A percentile compares a stretch with the other conserved stretches of the same genome.
These are phyloP conservation scores for Drosophila funebris DNA, from an alignment of 1,140 invertebrate species.

Conservation along the genomic window DNA sequence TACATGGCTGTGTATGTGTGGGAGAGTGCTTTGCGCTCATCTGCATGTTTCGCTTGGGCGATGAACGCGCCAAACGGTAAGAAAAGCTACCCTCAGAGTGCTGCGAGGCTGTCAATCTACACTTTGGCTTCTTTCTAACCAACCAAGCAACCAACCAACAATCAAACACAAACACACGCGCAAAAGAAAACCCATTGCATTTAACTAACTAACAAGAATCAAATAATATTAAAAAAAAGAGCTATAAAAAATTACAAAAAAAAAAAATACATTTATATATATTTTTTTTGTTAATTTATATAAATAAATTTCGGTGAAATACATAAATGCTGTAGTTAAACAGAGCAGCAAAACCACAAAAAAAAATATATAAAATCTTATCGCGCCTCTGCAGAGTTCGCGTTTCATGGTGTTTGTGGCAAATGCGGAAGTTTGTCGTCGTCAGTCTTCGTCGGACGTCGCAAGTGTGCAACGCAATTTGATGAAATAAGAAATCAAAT, in stretches of 20 bases:
- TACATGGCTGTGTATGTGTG: not conserved
- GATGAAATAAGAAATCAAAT: slow-evolving; percentile 19
- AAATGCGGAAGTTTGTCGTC: slow-evolving; percentile 48
- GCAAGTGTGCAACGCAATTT: slow-evolving; percentile 47
- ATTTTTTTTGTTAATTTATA: slow-evolving; percentile 6
- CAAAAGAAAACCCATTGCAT: no score
- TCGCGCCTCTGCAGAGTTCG: slow-evolving; percentile 36
- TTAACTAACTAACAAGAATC: slow-evolving; percentile 4
- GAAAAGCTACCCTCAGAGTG: slow-evolving; percentile 82
- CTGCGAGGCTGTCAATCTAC: slow-evolving; percentile 78
- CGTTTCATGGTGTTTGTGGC: slow-evolving; percentile 37
- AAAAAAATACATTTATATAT: slow-evolving; percentile 7
- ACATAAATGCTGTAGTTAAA: not conserved
- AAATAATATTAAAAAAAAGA: not conserved
- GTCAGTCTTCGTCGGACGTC: slow-evolving; percentile 44
- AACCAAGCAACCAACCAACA: slow-evolving; percentile 62
- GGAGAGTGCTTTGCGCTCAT: slow-evolving; percentile 35
- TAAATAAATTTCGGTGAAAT: slow-evolving; percentile 2
- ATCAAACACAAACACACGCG: slow-evolving; percentile 25
- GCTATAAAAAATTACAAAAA: slow-evolving; percentile 1
- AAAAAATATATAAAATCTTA: slow-evolving; percentile 23
- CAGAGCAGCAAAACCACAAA: not conserved
- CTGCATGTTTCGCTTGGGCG: slow-evolving; percentile 58
- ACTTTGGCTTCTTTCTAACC: slow-evolving; percentile 84
- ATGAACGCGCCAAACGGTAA: slow-evolving; percentile 67